Conservation (phyloP, 2,797 vertebrate genomes). For the Molossus molossus region DNA sequence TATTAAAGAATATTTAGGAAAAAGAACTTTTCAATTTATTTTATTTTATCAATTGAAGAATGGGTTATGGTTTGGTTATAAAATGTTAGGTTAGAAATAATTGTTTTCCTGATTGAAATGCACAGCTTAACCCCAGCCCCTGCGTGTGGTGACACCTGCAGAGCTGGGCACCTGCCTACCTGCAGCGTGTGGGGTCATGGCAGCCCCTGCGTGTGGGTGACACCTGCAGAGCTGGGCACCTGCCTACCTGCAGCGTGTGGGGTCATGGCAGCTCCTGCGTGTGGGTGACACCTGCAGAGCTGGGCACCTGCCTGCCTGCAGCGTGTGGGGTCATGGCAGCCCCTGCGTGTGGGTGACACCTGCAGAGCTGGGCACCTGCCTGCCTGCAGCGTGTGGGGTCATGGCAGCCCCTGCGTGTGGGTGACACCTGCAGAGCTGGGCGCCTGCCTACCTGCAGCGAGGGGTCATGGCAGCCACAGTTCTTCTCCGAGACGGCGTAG, state of each 20-base stretch:
- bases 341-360: neutral
- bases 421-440: too few relatives aligned
- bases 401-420: neutral
- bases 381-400: too few relatives aligned
- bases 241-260: too few relatives aligned
- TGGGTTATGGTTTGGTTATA: neutral
- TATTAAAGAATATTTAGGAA: neutral
- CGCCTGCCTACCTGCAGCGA: neutral
- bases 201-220: neutral
- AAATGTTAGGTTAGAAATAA: neutral
- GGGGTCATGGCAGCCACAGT: neutral
- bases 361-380: too few relatives aligned
- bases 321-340: too few relatives aligned
- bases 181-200: too few relatives aligned
- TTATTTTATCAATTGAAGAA: slow-evolving; percentile 27
- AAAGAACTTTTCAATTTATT: neutral
- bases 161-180: neutral
- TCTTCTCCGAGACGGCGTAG: slow-evolving; percentile 28
- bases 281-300: too few relatives aligned
- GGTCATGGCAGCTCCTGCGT: neutral
- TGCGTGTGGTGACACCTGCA: neutral
- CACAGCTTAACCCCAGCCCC: neutral
- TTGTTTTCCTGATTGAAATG: slow-evolving; percentile 55
- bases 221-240: too few relatives aligned
- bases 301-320: too few relatives aligned